Base-by-base conservation (phyloP, 2,113 vertebrate genomes). In the Microtus pennsylvanicus region DNA sequence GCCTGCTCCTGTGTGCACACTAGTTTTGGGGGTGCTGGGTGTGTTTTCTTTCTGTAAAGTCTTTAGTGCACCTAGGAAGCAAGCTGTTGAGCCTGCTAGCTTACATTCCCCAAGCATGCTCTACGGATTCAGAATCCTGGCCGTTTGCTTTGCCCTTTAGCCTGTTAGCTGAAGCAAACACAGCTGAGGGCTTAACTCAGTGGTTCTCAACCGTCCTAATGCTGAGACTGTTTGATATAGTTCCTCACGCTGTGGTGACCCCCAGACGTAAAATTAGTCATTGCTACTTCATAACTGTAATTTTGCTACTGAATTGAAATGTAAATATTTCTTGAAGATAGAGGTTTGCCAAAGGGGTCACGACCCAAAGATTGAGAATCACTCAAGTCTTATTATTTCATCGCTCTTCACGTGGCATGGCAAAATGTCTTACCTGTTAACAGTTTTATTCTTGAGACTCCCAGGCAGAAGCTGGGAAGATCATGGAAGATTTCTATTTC, bases 401-500 rank as follows among this genome's bases (percentile, higher is more conserved):
- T 19, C 55, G 69, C 28, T 78, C 35, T 92, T 83, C 42, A 28
- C 45, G 45, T 26, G 13, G 52, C 1, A 28, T 81, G 22, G 7
- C 16, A 82, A 80, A 69, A 16, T 52, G 47, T 38, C 38, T 47
- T 47, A 78, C 75, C 55, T 93, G 30, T 1, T 74, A 45, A 80
- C 7, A 81, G 16, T 90, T 92, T 87, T 83, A 88, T 77, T 83
- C 38, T 80, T 33, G 45, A 87, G 38, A 26, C 47, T 61, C 47
- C 85, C 55, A 47, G 28, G 72, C 7, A 35, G 75, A 92, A 81
- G 30, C 28, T 82, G 42, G 17, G 52, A 33, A 87, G 35, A 82
- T 30, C 58, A 77, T 75, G 10, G 76, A 70, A 90, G 52, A 82
- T 77, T 70, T 80, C 35, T 28, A 65, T 91, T 77, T 93, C 67